Conservation (phyloP, 2,888 invertebrate species). For the Apamea crenata region DNA sequence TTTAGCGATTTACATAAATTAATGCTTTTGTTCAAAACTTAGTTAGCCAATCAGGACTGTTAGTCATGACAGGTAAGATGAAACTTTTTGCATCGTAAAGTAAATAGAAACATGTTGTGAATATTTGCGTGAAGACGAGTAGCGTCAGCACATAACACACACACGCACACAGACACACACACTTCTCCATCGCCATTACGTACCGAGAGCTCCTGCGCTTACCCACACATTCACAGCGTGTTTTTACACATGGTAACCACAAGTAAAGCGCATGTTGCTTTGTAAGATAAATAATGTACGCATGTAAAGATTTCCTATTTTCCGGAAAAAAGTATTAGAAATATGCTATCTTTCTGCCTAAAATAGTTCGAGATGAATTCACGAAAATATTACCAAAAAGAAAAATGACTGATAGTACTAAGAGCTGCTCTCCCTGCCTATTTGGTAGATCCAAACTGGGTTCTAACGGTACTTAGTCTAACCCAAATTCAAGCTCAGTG, state of each 20-base stretch:
- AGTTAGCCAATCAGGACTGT: too few species aligned
- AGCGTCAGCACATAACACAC: neutral
- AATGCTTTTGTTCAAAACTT: neutral
- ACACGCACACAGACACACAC: neutral
- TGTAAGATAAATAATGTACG: neutral
- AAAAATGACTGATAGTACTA: slow-evolving; percentile 29
- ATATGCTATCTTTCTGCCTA: neutral
- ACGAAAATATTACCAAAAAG: slow-evolving; percentile 8
- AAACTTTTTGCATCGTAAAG: neutral
- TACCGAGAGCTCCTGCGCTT: neutral
- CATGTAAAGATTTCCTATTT: neutral
- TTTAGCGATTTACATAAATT: too few species aligned
- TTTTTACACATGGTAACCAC: neutral
- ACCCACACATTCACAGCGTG: neutral
- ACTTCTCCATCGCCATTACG: neutral
- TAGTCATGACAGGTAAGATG: too few species aligned
- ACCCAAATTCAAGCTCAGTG: slow-evolving; percentile 31
- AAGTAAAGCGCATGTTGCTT: neutral
- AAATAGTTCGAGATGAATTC: neutral
- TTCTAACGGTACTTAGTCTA: slow-evolving; percentile 24
- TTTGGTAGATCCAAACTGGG: slow-evolving; percentile 4
- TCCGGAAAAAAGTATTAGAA: neutral
- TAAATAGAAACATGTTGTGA: neutral
- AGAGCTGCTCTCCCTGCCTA: neutral
- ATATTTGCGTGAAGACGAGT: neutral